Evolutionary conservation across 2,888 invertebrate genomes (phyloP), one percentile per base, ranked within the genome.

Genomic region (Achlya flavicornis): DNA sequence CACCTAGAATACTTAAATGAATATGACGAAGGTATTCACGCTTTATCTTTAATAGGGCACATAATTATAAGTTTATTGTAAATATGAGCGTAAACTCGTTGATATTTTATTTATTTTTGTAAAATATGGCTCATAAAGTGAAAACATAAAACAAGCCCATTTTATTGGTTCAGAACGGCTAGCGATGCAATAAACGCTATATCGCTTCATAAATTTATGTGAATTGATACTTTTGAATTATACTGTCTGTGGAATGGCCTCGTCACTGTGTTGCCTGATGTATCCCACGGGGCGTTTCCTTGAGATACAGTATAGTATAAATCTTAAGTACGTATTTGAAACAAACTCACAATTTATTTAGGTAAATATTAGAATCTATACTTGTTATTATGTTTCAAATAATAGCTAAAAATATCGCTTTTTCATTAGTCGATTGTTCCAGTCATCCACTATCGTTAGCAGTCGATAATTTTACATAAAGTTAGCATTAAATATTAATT

Each of bases 101-200:
- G 74, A 80, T 81, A 78, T 86, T 85, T 87, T 86, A 87, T 80
- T 77, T 80, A 83, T 89, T 86, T 84, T 86, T 87, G 84, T 89
- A 88, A 88, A 89, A 90, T 89, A 91, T 85, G 71, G 84, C 79
- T 83, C 90, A 83, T 92, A 91, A 91, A 92, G 78, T 87, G 84
- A 80, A 74, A 83, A 83, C 85, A 84, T 90, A 87, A 90, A 91
- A 89, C 84, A 84, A 83, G 79, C 73, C 78, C 74, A 76, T 87
- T 90, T 90, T 91, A 91, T 89, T 88, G 84, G 86, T 82, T 83
- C 77, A 73, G 82, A 76, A 83, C 80, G 82, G 80, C 79, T 77
- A 79, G 80, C 76, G 78, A 73, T 77, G 83, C 83, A 75, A 86
- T 91, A 91, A 90, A 90, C 82, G 77, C 77, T 84, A 83, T 87